Percentiles rank a stretch among this genome's conserved stretches.
Evolutionary conservation across 2,797 vertebrate genomes (phyloP).

Genomic region (Acanthurus lineatus): DNA sequence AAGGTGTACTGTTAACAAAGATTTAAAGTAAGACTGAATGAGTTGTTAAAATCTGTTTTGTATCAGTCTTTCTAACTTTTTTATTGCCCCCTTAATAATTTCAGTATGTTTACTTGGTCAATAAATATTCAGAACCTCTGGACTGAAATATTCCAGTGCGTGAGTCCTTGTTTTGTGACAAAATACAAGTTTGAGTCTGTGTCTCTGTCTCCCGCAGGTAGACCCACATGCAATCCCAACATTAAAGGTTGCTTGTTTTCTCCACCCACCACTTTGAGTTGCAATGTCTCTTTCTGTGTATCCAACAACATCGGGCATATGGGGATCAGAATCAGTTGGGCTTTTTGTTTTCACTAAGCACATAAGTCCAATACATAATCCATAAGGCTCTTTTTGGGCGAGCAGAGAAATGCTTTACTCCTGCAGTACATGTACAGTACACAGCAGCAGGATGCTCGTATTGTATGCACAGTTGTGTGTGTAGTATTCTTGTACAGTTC

Average conservation of each 20-base stretch:
- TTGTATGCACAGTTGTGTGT: constrained; percentile 15
- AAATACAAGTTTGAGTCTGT: constrained; percentile 2
- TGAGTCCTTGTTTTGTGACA: constrained; percentile 9
- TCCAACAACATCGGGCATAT: not conserved
- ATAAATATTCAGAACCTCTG: constrained; percentile 25
- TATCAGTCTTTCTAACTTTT: not conserved
- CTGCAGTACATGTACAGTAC: no score
- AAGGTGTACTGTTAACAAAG: not conserved
- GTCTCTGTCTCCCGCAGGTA: constrained; percentile 10
- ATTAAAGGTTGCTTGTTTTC: constrained; percentile 15
- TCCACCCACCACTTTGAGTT: not conserved
- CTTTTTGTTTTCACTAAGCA: constrained; percentile 7
- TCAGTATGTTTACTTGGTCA: constrained; percentile 12
- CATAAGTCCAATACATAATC: not conserved
- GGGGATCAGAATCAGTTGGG: not conserved
- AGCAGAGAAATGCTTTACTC: no score
- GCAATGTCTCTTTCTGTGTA: not conserved
- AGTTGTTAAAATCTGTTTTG: not conserved
- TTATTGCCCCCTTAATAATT: not conserved
- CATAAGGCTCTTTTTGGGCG: not conserved
- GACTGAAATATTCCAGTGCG: constrained; percentile 14
- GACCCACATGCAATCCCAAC: not conserved
- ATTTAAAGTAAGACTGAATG: not conserved
- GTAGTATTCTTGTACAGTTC: not conserved
- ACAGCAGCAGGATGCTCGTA: constrained; percentile 15